Conservation (phyloP, 1,140 invertebrate genomes). For the Wiebesia pumilae region DNA sequence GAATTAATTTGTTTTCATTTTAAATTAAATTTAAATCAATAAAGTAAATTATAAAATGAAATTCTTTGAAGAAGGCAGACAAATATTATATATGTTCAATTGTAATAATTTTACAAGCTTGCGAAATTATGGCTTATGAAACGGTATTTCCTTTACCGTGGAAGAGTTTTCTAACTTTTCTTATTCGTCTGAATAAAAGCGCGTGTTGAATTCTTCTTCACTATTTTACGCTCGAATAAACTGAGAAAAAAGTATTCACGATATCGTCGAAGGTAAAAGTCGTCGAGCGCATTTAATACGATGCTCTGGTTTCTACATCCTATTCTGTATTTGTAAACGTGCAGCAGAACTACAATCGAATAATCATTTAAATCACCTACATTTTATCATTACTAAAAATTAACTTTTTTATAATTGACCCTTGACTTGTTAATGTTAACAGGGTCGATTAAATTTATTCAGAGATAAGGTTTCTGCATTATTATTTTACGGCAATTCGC, state of each 20-base stretch:
- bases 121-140: neutral
- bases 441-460: neutral
- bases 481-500: neutral
- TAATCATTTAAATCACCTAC: neutral
- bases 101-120: neutral
- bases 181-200: neutral
- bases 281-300: constrained; percentile 21
- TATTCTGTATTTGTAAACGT: constrained; percentile 3
- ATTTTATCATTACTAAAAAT: neutral
- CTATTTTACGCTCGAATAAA: constrained; percentile 1
- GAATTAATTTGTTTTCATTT: too few relatives aligned
- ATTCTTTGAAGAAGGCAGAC: neutral
- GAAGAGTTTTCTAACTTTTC: neutral
- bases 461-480: neutral
- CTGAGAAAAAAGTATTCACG: neutral
- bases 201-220: neutral
- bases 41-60: neutral
- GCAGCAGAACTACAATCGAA: neutral
- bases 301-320: constrained; percentile 45
- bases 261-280: constrained; percentile 47
- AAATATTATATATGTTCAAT: neutral
- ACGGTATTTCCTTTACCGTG: neutral
- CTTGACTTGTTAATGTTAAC: neutral
- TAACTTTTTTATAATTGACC: constrained; percentile 12
- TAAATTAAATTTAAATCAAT: neutral